Evolutionary conservation across 2,888 invertebrate genomes (phyloP).

Genomic region (Orthosia incerta): DNA sequence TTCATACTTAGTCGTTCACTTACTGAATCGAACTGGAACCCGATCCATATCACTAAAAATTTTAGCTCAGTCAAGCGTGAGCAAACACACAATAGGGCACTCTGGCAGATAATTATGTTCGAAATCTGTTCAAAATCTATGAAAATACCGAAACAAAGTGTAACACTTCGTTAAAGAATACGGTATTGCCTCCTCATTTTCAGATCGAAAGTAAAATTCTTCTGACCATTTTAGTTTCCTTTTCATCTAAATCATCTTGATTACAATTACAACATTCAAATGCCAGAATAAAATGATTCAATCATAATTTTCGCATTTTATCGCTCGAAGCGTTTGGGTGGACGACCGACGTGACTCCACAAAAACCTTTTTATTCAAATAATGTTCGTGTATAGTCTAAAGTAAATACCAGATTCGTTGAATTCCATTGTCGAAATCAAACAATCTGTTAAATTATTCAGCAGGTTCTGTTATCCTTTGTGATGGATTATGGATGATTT

Average conservation of each 20-base stretch:
- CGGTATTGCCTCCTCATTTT: neutral
- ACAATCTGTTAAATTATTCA: conserved; percentile 68
- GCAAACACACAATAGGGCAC: too few relatives aligned
- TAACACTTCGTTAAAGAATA: neutral
- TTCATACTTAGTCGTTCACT: too few relatives aligned
- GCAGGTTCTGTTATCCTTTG: conserved; percentile 59
- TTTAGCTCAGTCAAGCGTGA: too few relatives aligned
- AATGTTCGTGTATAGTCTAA: conserved; percentile 24
- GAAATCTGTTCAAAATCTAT: too few relatives aligned
- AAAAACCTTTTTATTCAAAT: conserved; percentile 34
- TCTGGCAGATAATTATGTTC: too few relatives aligned
- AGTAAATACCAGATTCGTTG: conserved; percentile 36
- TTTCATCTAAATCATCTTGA: too few relatives aligned
- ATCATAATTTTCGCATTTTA: conserved; percentile 28
- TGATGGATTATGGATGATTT: too few relatives aligned
- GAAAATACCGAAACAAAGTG: neutral
- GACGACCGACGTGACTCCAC: conserved; percentile 6
- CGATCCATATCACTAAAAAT: too few relatives aligned
- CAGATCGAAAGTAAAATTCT: neutral
- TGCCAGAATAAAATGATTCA: neutral
- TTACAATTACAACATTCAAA: too few relatives aligned
- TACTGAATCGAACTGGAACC: too few relatives aligned
- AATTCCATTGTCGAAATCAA: conserved; percentile 53
- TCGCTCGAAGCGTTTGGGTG: conserved; percentile 2
- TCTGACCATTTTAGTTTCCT: too few relatives aligned